Percentiles rank a stretch among this genome's conserved stretches.
These are phyloP conservation scores for Campoletis raptor DNA, from an alignment of 2,888 invertebrate genomes.

Conservation along the genomic window DNA sequence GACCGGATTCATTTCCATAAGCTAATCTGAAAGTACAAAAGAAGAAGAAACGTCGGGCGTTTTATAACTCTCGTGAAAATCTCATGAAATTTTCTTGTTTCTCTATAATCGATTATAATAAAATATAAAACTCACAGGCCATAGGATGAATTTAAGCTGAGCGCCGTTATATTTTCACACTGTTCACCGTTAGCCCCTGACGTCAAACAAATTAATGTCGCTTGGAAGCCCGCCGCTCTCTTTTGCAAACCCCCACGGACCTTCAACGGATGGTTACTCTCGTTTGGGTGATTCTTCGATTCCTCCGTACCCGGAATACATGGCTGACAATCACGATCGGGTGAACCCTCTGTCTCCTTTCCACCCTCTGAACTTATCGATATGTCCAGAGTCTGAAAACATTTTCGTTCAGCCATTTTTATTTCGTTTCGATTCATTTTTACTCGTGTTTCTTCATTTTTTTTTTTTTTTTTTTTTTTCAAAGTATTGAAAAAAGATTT, in stretches of 20 bases:
- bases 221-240: slow-evolving; percentile 98
- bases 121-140: slow-evolving; percentile 92
- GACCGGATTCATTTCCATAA: slow-evolving; percentile 98
- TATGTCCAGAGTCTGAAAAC: slow-evolving; percentile 92
- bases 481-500: neutral
- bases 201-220: slow-evolving; percentile 97
- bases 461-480: neutral
- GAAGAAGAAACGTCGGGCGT: neutral
- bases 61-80: no score
- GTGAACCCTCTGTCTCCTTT: slow-evolving; percentile 92
- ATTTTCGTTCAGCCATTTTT: neutral
- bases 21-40: slow-evolving; percentile 90
- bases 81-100: no score
- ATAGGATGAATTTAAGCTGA: slow-evolving; percentile 98
- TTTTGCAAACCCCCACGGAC: slow-evolving; percentile 92
- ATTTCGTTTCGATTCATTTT: neutral
- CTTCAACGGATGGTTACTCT: slow-evolving; percentile 86
- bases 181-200: slow-evolving; percentile 92
- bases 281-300: slow-evolving; percentile 82
- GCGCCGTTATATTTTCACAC: slow-evolving; percentile 94
- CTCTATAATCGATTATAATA: slow-evolving; percentile 16
- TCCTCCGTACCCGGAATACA: slow-evolving; percentile 85
- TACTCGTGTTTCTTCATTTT: no score
- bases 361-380: slow-evolving; percentile 92
- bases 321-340: slow-evolving; percentile 91